A percentile compares a stretch with the other conserved stretches of the same genome.
Conservation (phyloP, 1,140 invertebrate genomes). For the Scaptomyza montana region DNA sequence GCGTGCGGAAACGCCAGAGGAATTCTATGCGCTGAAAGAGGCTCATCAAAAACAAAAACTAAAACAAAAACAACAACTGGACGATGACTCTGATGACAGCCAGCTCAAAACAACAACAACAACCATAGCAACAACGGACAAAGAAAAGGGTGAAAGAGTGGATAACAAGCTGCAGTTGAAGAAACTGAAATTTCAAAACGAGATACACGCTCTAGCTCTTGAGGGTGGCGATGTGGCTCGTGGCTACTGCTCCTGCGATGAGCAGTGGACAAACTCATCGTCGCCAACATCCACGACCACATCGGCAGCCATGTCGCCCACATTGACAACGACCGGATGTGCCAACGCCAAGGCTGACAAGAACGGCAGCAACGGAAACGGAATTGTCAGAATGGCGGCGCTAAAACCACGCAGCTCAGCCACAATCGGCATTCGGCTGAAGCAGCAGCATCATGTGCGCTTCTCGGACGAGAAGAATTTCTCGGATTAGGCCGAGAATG, state of each 20-base stretch:
- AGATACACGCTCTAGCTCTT: constrained; percentile 70
- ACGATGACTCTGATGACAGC: constrained; percentile 51
- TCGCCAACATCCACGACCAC: constrained; percentile 67
- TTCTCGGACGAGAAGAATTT: constrained; percentile 83
- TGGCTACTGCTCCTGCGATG: constrained; percentile 80
- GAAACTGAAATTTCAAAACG: constrained; percentile 64
- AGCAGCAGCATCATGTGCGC: constrained; percentile 81
- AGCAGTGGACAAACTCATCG: constrained; percentile 77
- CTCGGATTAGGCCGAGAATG: constrained; percentile 63
- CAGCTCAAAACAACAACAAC: constrained; percentile 54
- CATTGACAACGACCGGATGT: constrained; percentile 41
- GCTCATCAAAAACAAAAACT: constrained; percentile 8
- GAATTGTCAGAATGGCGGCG: constrained; percentile 61
- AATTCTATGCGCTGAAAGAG: constrained; percentile 66
- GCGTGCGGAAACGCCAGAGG: constrained; percentile 73
- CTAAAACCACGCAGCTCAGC: constrained; percentile 22
- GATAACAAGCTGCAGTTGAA: constrained; percentile 52
- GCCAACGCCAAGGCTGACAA: constrained; percentile 39
- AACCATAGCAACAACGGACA: neutral
- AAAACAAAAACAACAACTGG: neutral
- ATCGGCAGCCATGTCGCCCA: constrained; percentile 65
- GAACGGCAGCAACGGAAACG: constrained; percentile 34
- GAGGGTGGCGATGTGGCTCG: constrained; percentile 76
- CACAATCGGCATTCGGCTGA: constrained; percentile 48
- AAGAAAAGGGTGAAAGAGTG: constrained; percentile 19